These are phyloP conservation scores for Drosophila busckii DNA, from an alignment of 1,140 invertebrate species.

Conservation along the genomic window DNA sequence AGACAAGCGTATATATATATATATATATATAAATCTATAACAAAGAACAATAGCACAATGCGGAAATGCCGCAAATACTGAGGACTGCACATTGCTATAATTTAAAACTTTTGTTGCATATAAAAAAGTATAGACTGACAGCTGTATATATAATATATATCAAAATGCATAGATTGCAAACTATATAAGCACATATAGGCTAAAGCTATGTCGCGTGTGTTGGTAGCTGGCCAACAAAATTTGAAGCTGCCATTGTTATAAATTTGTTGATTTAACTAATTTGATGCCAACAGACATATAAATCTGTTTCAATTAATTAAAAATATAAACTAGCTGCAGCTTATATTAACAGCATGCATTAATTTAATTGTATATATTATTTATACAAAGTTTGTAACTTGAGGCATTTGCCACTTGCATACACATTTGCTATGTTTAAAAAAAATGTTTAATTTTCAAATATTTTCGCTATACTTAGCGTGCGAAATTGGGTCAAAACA, in stretches of 20 bases:
- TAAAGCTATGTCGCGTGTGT: slow-evolving; percentile 47
- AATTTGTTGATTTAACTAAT: slow-evolving; percentile 41
- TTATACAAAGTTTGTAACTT: slow-evolving; percentile 2
- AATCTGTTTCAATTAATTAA: slow-evolving; percentile 49
- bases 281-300: slow-evolving; percentile 47
- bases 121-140: too few species aligned
- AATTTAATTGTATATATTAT: neutral
- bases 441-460: slow-evolving; percentile 29
- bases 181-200: too few species aligned
- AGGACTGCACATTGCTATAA: too few species aligned
- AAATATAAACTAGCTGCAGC: slow-evolving; percentile 14
- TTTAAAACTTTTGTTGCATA: too few species aligned
- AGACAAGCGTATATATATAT: slow-evolving; percentile 5
- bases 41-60: slow-evolving; percentile 36
- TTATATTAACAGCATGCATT: neutral
- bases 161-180: too few species aligned
- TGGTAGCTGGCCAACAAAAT: slow-evolving; percentile 54
- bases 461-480: slow-evolving; percentile 58
- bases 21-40: slow-evolving; percentile 5
- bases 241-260: slow-evolving; percentile 43
- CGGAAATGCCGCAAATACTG: slow-evolving; percentile 39
- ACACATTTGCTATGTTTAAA: too few species aligned
- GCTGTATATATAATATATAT: too few species aligned
- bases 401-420: too few species aligned
- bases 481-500: slow-evolving; percentile 63